Conservation (phyloP, 2,888 invertebrate genomes). For the Odontothrips loti region DNA sequence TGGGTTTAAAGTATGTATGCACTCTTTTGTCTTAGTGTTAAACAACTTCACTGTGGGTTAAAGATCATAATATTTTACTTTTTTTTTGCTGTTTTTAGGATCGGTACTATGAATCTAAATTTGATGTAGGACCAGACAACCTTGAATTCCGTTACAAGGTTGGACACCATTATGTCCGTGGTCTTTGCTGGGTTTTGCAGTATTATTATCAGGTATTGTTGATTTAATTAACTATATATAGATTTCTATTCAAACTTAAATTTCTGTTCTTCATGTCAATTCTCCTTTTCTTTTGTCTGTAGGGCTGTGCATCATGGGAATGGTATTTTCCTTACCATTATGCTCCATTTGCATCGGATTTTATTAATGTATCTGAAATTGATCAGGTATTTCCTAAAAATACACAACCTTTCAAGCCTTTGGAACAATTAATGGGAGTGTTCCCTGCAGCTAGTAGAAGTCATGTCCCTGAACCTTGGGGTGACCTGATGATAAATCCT, state of each 20-base stretch:
- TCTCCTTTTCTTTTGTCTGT: constrained; percentile 29
- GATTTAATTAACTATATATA: not conserved
- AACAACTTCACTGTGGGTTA: not conserved
- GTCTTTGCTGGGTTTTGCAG: constrained; percentile 95
- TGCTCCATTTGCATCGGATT: constrained; percentile 99
- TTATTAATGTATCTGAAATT: constrained; percentile 81
- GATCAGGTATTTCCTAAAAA: constrained; percentile 82
- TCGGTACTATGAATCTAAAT: constrained; percentile 93
- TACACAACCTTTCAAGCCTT: constrained; percentile 89
- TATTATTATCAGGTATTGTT: constrained; percentile 84
- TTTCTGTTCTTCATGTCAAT: not conserved
- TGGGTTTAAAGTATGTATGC: constrained; percentile 69
- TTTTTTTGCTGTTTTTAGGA: constrained; percentile 49
- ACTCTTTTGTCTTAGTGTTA: not conserved
- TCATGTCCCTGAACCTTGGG: constrained; percentile 93
- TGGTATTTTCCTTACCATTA: constrained; percentile 99
- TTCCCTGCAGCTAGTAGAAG: constrained; percentile 95
- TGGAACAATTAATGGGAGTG: constrained; percentile 99
- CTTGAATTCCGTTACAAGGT: constrained; percentile 85
- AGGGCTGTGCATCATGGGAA: constrained; percentile 94
- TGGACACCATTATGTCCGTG: constrained; percentile 89
- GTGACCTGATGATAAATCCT: constrained; percentile 83
- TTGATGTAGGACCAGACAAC: constrained; percentile 71
- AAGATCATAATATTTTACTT: not conserved
- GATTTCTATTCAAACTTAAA: not conserved